These are phyloP conservation scores for Tympanuchus pallidicinctus DNA, from an alignment of 2,113 vertebrate species.

Conservation along the genomic window DNA sequence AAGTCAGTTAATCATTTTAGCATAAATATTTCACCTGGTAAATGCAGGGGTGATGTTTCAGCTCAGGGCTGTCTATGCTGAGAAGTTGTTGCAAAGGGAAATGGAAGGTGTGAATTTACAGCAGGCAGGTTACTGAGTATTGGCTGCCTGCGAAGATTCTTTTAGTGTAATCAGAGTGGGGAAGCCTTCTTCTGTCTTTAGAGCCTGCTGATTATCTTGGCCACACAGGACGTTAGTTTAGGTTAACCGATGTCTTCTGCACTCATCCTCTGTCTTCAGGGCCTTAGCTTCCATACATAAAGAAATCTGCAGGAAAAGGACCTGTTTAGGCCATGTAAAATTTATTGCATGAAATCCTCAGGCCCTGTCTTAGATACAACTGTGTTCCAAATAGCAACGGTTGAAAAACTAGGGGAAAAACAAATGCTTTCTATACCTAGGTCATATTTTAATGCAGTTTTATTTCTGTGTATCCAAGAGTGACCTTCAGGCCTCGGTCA, in stretches of 20 bases:
- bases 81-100: background rate
- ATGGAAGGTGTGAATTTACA: background rate
- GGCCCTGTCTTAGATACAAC: background rate
- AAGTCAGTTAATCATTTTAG: conserved; percentile 13
- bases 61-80: background rate
- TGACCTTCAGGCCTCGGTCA: background rate
- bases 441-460: background rate
- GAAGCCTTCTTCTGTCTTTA: background rate
- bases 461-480: background rate
- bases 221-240: background rate
- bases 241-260: background rate
- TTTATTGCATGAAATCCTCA: background rate
- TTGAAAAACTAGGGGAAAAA: background rate
- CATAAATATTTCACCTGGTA: conserved; percentile 20
- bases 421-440: background rate
- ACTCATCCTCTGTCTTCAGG: background rate
- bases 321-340: background rate
- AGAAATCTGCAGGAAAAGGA: background rate
- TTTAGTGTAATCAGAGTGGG: background rate
- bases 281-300: background rate
- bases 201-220: background rate
- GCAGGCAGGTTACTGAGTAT: rapidly evolving
- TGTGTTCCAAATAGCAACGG: background rate
- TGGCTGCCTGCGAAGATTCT: background rate
- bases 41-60: background rate